A percentile compares a stretch with the other conserved stretches of the same genome.
These are phyloP conservation scores for Sebastes vulpes DNA, from an alignment of 2,797 vertebrate species.

Conservation along the genomic window DNA sequence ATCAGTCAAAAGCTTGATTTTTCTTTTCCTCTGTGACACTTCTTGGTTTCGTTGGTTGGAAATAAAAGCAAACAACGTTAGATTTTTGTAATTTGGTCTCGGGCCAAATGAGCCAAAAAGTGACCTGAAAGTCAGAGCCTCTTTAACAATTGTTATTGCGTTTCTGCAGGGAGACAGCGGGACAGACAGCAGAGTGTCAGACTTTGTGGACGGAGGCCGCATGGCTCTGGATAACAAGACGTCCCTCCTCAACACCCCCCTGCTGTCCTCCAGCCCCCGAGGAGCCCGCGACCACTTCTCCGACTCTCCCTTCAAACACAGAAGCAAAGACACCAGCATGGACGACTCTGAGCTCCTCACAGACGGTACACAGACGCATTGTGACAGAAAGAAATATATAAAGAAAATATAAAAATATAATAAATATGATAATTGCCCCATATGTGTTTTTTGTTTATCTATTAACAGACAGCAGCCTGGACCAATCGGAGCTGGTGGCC, in stretches of 20 bases:
- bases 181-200: slow-evolving; percentile 83
- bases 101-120: background rate
- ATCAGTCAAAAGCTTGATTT: background rate
- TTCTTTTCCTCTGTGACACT: background rate
- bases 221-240: slow-evolving; percentile 96
- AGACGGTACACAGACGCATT: slow-evolving; percentile 85
- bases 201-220: slow-evolving; percentile 88
- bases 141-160: background rate
- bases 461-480: slow-evolving; percentile 89
- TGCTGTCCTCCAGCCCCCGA: slow-evolving; percentile 92
- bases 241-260: slow-evolving; percentile 92
- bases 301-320: slow-evolving; percentile 92
- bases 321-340: slow-evolving; percentile 93
- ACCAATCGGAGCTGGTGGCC: slow-evolving; percentile 95
- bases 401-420: too few relatives aligned
- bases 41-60: background rate
- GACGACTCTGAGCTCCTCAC: slow-evolving; percentile 93
- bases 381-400: background rate
- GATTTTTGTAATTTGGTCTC: background rate
- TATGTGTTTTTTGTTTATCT: background rate
- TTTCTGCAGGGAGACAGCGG: slow-evolving; percentile 82
- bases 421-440: too few relatives aligned
- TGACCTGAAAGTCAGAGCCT: background rate
- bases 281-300: slow-evolving; percentile 90
- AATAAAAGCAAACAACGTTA: background rate